Evolutionary conservation across 2,797 vertebrate genomes (phyloP).

Genomic region (Chloroceryle amazona): DNA sequence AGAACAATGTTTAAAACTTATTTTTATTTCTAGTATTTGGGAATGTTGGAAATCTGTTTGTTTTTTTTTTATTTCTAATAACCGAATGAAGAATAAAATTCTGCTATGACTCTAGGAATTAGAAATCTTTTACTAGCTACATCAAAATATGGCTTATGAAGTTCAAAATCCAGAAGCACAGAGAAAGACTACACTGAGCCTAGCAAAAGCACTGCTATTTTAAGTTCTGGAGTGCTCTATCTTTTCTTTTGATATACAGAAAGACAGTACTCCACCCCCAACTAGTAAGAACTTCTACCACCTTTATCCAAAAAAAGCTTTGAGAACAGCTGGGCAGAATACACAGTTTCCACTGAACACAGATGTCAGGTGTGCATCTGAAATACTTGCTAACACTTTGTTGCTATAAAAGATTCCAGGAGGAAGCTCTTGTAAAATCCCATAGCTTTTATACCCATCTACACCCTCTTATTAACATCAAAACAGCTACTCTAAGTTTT

Average conservation of each 20-base stretch:
- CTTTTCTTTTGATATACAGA: not conserved
- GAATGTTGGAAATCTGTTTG: not conserved
- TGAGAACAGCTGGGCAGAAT: not conserved
- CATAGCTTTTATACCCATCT: fast-evolving
- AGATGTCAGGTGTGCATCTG: not conserved
- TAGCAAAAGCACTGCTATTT: not conserved
- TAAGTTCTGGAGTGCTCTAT: not conserved
- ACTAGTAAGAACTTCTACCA: not conserved
- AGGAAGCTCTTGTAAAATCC: not conserved
- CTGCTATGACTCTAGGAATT: not conserved
- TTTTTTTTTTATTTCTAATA: not conserved
- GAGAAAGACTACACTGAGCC: not conserved
- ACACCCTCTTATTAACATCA: fast-evolving
- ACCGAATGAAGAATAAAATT: not conserved
- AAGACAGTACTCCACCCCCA: not conserved
- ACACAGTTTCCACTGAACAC: fast-evolving
- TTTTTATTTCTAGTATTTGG: not conserved
- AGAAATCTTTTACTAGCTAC: not conserved
- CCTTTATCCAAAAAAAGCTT: not conserved
- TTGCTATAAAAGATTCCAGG: not conserved
- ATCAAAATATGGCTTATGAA: not conserved
- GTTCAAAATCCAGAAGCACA: not conserved
- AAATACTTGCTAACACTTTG: not conserved
- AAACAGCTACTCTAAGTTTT: not conserved
- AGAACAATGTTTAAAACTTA: not conserved